Evolutionary conservation across 2,113 vertebrate genomes (phyloP), one percentile per base, ranked within the genome.

Genomic region (Pedetes capensis): DNA sequence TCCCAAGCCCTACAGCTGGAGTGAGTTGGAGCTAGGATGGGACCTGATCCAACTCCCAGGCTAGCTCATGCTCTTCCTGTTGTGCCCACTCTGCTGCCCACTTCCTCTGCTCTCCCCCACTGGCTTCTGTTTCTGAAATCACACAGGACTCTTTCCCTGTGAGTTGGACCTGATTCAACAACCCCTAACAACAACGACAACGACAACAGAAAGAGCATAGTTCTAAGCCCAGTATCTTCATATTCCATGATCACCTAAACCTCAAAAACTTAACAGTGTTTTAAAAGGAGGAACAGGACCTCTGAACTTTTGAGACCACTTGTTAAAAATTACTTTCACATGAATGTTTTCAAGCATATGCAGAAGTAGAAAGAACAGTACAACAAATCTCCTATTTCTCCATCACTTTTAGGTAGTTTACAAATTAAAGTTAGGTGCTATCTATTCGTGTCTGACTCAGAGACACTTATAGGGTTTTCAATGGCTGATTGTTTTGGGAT

Each of bases 101-200:
- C 11, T 22, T 9, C 17, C 34, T 37, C 27, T 47, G 37, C 8
- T 23, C 76, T n/a, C 13, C 11, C 22, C 39, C 17, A 32, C 25
- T 29, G 27, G 34, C 13, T 61, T 34, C 13, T 71, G n/a, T 92
- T 86, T 16, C 66, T 89, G 17, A 10, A 69, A 18, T 17, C 47
- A 93, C n/a, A 44, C 37, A 84, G 55, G 39, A n/a, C 55, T 89
- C 32, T 93, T 91, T 79, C 86, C 96, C 92, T 92, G n/a, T n/a
- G n/a, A n/a, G n/a, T n/a, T n/a, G n/a, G n/a, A n/a, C n/a, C n/a
- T n/a, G n/a, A n/a, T n/a, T n/a, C n/a, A n/a, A n/a, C n/a, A n/a
- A n/a, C n/a, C n/a, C n/a, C n/a, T n/a, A n/a, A n/a, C n/a, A n/a
- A n/a, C n/a, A n/a, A n/a, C n/a, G n/a, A n/a, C n/a, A n/a, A n/a